Conservation (phyloP, 2,888 invertebrate genomes). For the Trichopria drosophilae region DNA sequence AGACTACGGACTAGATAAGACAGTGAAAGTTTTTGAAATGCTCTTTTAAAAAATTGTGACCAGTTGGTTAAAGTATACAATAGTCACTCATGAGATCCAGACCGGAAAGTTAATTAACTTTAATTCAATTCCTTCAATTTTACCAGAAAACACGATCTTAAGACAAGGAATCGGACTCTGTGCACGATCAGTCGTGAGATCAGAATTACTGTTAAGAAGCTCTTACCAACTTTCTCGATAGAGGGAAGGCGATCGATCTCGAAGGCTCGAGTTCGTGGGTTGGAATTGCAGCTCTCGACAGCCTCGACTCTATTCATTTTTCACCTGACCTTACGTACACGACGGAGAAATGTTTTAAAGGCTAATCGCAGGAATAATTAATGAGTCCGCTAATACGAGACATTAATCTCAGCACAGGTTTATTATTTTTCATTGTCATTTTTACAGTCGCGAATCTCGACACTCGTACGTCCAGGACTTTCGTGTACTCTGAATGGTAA, state of each 20-base stretch:
- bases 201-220: slow-evolving; percentile 13
- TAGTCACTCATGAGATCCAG: slow-evolving; percentile 3
- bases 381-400: slow-evolving; percentile 13
- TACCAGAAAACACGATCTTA: slow-evolving; percentile 6
- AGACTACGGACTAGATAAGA: no score
- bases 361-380: slow-evolving; percentile 8
- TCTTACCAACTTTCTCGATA: slow-evolving; percentile 19
- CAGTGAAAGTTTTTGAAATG: no score
- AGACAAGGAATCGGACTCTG: slow-evolving; percentile 15
- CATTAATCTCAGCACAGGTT: slow-evolving; percentile 17
- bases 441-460: no score
- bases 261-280: slow-evolving; percentile 17
- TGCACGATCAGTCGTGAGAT: slow-evolving; percentile 13
- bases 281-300: no score
- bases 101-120: slow-evolving; percentile 29
- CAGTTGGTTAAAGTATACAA: slow-evolving; percentile 13
- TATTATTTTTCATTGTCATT: no score
- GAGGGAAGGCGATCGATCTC: slow-evolving; percentile 17
- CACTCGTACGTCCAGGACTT: no score
- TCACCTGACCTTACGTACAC: slow-evolving; percentile 4
- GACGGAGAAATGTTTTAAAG: slow-evolving; percentile 4
- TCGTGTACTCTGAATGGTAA: no score
- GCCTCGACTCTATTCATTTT: slow-evolving; percentile 10
- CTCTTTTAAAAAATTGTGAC: slow-evolving; percentile 3
- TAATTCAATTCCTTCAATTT: slow-evolving; percentile 27